Evolutionary conservation across 2,797 vertebrate species (phyloP), one percentile per base, ranked within the genome.

Genomic region (Petrocephalus sullivani): DNA sequence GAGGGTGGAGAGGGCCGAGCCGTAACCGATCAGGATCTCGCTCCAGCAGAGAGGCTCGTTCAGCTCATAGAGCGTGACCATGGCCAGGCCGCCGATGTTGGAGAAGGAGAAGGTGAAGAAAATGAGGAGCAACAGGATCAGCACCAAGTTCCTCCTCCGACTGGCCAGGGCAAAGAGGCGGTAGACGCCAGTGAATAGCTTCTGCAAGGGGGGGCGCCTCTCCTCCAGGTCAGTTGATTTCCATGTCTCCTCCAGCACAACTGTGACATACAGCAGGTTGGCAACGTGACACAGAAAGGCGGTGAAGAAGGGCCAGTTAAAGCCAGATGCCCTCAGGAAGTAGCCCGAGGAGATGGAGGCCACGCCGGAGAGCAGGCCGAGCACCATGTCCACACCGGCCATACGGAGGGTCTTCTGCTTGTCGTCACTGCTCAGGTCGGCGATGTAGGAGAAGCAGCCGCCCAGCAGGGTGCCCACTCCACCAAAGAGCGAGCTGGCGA

Each of bases 41-140:
- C 93, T 95, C 98, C 98, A 99, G 94, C 98, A 99, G 75, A 99
- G 97, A 0, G 98, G 98, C 14, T 96, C 91, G 1, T 97, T 96
- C 85, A 99, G 94, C 90, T 99, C 97, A 84, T 97, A 99, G 0
- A 99, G 95, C 0, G 95, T 97, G 60, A 98, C 91, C 89, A 97
- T 83, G 0, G 95, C 95, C 53, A 88, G n/a, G 37, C 94, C 93
- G 0, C 98, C 98, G 0, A 95, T 0, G 9, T 95, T 46, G 2
- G 94, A 87, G 5, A 98, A 97, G 57, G 94, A 93, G 1, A 96
- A 96, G 78, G 92, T 93, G 92, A 94, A 93, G 87, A 98, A 96
- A 6, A 95, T 93, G 87, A 96, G 90, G 51, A 99, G 94, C 87
- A 99, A 91, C 19, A 98, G 91, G 75, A 91, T 78, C 8, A 99